Evolutionary conservation across 1,140 invertebrate species (phyloP).

Genomic region (Metaphire vulgaris): DNA sequence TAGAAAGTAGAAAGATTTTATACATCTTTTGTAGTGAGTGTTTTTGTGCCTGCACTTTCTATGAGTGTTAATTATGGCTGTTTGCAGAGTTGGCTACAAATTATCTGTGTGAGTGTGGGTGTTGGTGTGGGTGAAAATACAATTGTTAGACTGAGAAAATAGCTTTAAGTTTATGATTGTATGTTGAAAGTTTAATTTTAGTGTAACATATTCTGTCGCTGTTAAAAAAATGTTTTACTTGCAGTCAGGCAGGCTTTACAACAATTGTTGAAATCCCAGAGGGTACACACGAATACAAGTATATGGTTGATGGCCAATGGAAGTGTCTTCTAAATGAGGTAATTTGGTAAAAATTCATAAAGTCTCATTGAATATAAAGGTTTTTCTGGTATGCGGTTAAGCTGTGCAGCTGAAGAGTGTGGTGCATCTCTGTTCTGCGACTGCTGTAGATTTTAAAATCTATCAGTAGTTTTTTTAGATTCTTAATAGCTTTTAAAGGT

Average conservation of each 20-base stretch:
- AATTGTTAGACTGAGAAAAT: not conserved
- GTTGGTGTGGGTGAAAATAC: not conserved
- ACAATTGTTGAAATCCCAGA: conserved; percentile 92
- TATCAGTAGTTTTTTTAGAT: no score
- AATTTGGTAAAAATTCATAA: no score
- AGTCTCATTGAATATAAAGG: no score
- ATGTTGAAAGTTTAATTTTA: not conserved
- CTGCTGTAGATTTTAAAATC: no score
- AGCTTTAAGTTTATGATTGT: not conserved
- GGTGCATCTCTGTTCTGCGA: no score
- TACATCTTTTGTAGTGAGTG: no score
- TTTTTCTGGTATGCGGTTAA: no score
- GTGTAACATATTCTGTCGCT: not conserved
- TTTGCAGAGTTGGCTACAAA: not conserved
- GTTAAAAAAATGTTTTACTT: conserved; percentile 8
- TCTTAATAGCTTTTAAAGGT: no score
- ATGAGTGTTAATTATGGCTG: no score
- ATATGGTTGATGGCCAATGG: conserved; percentile 80
- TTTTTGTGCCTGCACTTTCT: no score
- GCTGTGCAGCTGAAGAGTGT: no score
- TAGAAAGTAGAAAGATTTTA: no score
- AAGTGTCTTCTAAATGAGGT: conserved; percentile 21
- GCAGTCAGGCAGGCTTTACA: conserved; percentile 65
- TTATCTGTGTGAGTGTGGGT: not conserved
- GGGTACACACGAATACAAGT: conserved; percentile 98